Evolutionary conservation across 2,888 invertebrate species (phyloP).

Genomic region (Diaprepes abbreviatus): DNA sequence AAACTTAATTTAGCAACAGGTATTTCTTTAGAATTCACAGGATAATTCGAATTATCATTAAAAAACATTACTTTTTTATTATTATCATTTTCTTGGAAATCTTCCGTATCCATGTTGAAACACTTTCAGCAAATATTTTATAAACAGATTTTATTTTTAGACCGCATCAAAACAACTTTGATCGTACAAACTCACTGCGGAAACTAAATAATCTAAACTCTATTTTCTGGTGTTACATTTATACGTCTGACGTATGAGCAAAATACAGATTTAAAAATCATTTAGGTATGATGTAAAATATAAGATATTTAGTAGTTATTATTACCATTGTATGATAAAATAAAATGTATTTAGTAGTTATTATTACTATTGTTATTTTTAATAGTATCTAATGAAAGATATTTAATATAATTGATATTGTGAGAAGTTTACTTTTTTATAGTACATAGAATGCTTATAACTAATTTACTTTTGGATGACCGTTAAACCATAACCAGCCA

Average conservation of each 20-base stretch:
- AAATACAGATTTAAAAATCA: too few relatives aligned
- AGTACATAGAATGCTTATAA: too few relatives aligned
- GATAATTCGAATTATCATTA: conserved; percentile 7
- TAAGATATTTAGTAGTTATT: too few relatives aligned
- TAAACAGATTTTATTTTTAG: conserved; percentile 45
- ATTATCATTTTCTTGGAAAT: background rate
- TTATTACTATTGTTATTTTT: too few relatives aligned
- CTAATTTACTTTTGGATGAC: too few relatives aligned
- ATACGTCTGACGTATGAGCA: background rate
- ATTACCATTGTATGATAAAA: too few relatives aligned
- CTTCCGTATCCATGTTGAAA: background rate
- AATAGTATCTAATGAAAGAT: too few relatives aligned
- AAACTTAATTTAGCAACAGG: background rate
- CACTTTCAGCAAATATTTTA: conserved; percentile 36
- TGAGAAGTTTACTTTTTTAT: too few relatives aligned
- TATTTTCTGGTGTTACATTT: background rate
- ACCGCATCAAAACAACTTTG: conserved; percentile 40
- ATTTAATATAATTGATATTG: too few relatives aligned
- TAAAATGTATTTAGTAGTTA: too few relatives aligned
- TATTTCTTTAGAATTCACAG: background rate
- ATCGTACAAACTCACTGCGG: conserved; percentile 35
- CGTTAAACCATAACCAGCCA: too few relatives aligned
- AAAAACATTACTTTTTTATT: background rate
- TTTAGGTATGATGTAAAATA: too few relatives aligned
- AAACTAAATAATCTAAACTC: conserved; percentile 41